A percentile compares a stretch with the other conserved stretches of the same genome.
These are phyloP conservation scores for Neoarius graeffei DNA, from an alignment of 2,113 vertebrate species.

Conservation along the genomic window DNA sequence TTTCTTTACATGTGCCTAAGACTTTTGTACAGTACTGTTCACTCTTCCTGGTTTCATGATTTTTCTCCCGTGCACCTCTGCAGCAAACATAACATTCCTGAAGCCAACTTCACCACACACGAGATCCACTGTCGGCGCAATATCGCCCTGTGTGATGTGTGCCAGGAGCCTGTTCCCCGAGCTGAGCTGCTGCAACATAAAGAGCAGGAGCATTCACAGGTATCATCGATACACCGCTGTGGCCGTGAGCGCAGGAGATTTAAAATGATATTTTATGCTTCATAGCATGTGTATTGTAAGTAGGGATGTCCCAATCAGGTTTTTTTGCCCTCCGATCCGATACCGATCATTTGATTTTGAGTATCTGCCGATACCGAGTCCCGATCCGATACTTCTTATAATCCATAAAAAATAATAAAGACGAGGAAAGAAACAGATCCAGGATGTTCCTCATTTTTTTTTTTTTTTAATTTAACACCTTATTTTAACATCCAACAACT, in stretches of 20 bases:
- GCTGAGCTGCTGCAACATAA: constrained; percentile 83
- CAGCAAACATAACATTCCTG: constrained; percentile 92
- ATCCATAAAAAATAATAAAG: no score
- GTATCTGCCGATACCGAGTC: no score
- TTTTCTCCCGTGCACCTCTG: neutral
- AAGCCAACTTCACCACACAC: constrained; percentile 89
- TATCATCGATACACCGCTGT: constrained; percentile 36
- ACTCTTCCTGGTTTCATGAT: neutral
- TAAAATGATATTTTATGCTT: neutral
- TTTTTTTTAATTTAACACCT: no score
- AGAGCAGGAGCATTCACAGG: constrained; percentile 85
- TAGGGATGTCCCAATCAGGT: no score
- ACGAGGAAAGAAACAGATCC: no score
- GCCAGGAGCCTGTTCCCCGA: constrained; percentile 87
- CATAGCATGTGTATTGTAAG: neutral
- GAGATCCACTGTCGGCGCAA: constrained; percentile 95
- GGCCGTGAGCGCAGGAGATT: neutral
- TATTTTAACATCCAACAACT: no score
- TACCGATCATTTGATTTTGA: no score
- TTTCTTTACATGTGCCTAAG: no score
- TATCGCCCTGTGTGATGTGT: constrained; percentile 82
- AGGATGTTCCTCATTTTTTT: no score
- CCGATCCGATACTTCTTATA: no score
- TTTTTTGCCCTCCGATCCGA: no score
- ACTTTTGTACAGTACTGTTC: neutral